Percentiles rank a stretch among this genome's conserved stretches.
These are phyloP conservation scores for Dilophus febrilis DNA, from an alignment of 2,888 invertebrate species.

Conservation along the genomic window DNA sequence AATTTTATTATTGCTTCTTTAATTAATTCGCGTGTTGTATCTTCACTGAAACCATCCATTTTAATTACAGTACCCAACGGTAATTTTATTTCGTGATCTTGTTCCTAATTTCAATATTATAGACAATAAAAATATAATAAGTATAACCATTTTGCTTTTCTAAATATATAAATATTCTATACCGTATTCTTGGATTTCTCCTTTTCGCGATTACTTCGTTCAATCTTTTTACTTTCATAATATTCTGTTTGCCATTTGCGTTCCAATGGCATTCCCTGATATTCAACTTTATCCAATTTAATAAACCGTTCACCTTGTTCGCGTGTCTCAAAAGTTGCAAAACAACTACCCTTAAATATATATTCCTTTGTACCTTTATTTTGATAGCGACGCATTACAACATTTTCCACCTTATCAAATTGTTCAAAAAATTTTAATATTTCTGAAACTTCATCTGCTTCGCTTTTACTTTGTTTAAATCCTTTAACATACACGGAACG, in stretches of 20 bases:
- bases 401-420: conserved; percentile 49
- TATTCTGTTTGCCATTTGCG: conserved; percentile 57
- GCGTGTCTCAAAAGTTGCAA: conserved; percentile 64
- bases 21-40: conserved; percentile 50
- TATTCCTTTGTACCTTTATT: conserved; percentile 46
- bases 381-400: conserved; percentile 40
- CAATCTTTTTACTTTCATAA: conserved; percentile 45
- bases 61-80: conserved; percentile 60
- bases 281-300: conserved; percentile 50
- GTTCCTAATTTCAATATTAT: conserved; percentile 12
- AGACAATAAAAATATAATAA: too few relatives aligned
- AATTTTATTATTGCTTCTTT: conserved; percentile 47
- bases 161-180: too few relatives aligned
- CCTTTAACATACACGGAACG: conserved; percentile 81
- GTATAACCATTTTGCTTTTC: too few relatives aligned
- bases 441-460: conserved; percentile 39
- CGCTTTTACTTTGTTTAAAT: conserved; percentile 53
- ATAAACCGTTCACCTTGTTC: conserved; percentile 70
- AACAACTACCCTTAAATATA: conserved; percentile 82
- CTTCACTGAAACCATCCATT: conserved; percentile 45
- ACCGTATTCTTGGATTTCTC: conserved; percentile 36
- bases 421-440: conserved; percentile 55
- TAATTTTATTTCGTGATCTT: conserved; percentile 34
- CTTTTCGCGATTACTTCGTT: conserved; percentile 40
- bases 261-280: conserved; percentile 43